Percentiles rank a stretch among this genome's conserved stretches.
These are phyloP conservation scores for Desmophyllum pertusum DNA, from an alignment of 92 coral and sea anemone species.

Conservation along the genomic window DNA sequence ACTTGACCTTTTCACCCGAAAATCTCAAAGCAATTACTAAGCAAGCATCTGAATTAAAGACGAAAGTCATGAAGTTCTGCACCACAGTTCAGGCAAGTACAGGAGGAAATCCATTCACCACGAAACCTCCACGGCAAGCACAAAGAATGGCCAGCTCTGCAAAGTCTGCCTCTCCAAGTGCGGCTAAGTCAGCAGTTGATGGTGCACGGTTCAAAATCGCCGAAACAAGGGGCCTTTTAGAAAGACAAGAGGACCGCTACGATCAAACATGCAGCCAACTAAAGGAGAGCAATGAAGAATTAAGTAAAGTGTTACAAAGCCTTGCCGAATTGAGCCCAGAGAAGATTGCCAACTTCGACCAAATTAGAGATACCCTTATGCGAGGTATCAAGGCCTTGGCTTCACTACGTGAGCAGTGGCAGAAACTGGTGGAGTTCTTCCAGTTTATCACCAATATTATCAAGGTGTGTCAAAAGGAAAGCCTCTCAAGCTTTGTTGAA, in stretches of 20 bases:
- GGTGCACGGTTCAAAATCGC: conserved; percentile 26
- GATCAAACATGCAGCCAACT: conserved; percentile 16
- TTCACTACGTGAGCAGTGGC: conserved; percentile 37
- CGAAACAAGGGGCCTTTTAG: conserved; percentile 26
- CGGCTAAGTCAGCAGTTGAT: conserved; percentile 11
- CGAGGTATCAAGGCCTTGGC: conserved; percentile 35
- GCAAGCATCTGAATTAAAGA: conserved; percentile 1
- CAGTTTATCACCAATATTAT: conserved; percentile 35
- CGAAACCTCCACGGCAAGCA: conserved; percentile 35
- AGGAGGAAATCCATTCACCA: not conserved
- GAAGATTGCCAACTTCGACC: conserved; percentile 34
- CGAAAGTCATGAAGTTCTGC: not conserved
- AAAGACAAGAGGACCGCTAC: conserved; percentile 34
- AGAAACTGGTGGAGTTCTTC: conserved; percentile 48
- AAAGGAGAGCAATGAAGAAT: conserved; percentile 25
- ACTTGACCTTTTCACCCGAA: not conserved
- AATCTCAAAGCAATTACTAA: not conserved
- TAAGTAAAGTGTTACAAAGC: conserved; percentile 13
- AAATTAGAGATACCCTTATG: conserved; percentile 27
- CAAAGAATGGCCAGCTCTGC: conserved; percentile 1
- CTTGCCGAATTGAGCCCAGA: conserved; percentile 41
- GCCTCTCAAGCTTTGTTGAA: conserved; percentile 28
- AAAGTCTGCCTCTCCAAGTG: conserved; percentile 13
- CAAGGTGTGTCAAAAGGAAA: conserved; percentile 28
- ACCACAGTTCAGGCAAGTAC: not conserved